These are phyloP conservation scores for Rissa tridactyla DNA, from an alignment of 2,113 vertebrate genomes.

Conservation along the genomic window DNA sequence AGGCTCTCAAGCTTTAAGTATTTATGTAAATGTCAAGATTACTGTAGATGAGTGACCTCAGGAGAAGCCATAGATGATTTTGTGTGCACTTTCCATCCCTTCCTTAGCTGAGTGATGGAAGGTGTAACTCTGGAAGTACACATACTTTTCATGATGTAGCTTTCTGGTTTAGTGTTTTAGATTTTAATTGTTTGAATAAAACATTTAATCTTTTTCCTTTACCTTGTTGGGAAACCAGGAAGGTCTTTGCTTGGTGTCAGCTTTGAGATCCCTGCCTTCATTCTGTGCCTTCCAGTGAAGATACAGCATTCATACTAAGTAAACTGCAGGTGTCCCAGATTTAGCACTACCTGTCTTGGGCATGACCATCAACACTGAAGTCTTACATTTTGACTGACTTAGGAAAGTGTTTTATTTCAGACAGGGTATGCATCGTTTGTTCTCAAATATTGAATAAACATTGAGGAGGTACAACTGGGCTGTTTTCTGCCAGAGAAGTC, in stretches of 20 bases:
- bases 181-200: neutral
- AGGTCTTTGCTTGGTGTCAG: neutral
- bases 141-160: neutral
- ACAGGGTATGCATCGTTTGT: neutral
- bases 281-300: neutral
- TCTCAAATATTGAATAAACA: neutral
- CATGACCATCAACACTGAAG: neutral
- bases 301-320: neutral
- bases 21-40: neutral
- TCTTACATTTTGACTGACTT: neutral
- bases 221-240: neutral
- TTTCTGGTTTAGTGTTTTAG: neutral
- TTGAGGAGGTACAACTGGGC: neutral
- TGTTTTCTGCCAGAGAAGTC: neutral
- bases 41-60: neutral
- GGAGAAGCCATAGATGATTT: neutral
- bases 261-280: neutral
- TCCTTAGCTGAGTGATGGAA: neutral
- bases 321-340: neutral
- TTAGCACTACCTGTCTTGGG: neutral
- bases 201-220: neutral
- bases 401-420: neutral
- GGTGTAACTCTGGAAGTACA: neutral
- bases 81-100: neutral
- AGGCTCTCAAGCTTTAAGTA: neutral